Evolutionary conservation across 1,140 invertebrate species (phyloP).

Genomic region (Dendrolimus kikuchii): DNA sequence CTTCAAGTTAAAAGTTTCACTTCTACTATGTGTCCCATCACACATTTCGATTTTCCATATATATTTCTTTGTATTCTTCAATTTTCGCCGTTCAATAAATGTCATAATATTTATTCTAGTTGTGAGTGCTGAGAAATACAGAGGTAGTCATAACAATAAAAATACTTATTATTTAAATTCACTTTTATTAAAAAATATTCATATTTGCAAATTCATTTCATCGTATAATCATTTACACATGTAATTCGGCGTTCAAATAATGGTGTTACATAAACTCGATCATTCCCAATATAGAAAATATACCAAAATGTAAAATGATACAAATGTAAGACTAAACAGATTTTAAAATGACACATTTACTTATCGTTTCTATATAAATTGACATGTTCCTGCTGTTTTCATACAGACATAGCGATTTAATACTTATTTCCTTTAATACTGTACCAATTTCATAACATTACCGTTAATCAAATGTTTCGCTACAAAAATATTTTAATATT

Average conservation of each 20-base stretch:
- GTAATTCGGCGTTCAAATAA: constrained; percentile 16
- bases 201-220: constrained; percentile 51
- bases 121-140: background rate
- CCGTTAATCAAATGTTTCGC: constrained; percentile 37
- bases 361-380: constrained; percentile 38
- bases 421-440: constrained; percentile 57
- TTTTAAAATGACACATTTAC: constrained; percentile 29
- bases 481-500: constrained; percentile 65
- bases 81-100: too few relatives aligned
- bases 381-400: constrained; percentile 26
- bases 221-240: constrained; percentile 27
- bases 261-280: constrained; percentile 26
- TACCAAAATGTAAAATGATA: constrained; percentile 49
- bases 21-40: too few relatives aligned
- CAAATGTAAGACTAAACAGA: constrained; percentile 35
- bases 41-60: too few relatives aligned
- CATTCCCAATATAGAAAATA: constrained; percentile 41
- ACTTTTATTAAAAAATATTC: constrained; percentile 66
- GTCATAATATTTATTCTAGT: too few relatives aligned
- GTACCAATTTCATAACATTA: constrained; percentile 47
- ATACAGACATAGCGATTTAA: constrained; percentile 25
- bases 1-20: too few relatives aligned
- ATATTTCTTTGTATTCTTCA: too few relatives aligned
- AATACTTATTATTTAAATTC: constrained; percentile 44
- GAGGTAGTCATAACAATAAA: constrained; percentile 23